phyloP scores from a whole-genome alignment of 2,113 vertebrate genomes.

The Trogon surrucura region DNA sequence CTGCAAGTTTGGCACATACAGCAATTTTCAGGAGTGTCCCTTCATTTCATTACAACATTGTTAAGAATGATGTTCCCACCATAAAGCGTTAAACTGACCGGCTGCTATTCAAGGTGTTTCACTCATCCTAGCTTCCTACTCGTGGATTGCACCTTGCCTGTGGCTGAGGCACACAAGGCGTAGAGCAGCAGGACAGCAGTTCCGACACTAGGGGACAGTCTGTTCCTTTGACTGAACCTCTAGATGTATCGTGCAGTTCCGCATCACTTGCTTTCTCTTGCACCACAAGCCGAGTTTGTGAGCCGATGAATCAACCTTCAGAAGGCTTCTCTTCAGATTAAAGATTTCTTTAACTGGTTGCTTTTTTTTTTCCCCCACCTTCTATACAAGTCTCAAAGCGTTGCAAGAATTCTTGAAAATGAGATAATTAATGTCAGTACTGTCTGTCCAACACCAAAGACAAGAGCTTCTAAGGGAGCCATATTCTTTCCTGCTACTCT shows the following conservation, averaged over 20 bases:
- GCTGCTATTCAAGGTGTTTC: conserved; percentile 74
- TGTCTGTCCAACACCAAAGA: conserved; percentile 95
- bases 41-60: conserved; percentile 40
- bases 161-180: conserved; percentile 73
- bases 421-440: conserved; percentile 91
- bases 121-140: not conserved
- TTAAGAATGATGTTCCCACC: conserved; percentile 25
- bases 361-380: not conserved
- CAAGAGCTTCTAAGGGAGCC: conserved; percentile 94
- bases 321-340: conserved; percentile 22
- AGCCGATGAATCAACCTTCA: not conserved
- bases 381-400: conserved; percentile 80
- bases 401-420: conserved; percentile 94
- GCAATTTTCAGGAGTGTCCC: conserved; percentile 39
- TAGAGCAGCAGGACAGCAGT: conserved; percentile 73
- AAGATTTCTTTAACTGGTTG: not conserved
- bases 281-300: not conserved
- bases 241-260: conserved; percentile 5
- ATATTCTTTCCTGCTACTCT: conserved; percentile 96
- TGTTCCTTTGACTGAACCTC: conserved; percentile 36
- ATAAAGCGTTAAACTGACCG: conserved; percentile 39
- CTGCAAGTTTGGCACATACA: conserved; percentile 71
- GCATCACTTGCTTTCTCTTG: not conserved
- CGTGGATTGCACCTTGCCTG: conserved; percentile 51
- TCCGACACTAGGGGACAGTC: conserved; percentile 71